These are phyloP conservation scores for Motacilla tschutschensis DNA, from an alignment of 2,113 vertebrate species.

Conservation along the genomic window DNA sequence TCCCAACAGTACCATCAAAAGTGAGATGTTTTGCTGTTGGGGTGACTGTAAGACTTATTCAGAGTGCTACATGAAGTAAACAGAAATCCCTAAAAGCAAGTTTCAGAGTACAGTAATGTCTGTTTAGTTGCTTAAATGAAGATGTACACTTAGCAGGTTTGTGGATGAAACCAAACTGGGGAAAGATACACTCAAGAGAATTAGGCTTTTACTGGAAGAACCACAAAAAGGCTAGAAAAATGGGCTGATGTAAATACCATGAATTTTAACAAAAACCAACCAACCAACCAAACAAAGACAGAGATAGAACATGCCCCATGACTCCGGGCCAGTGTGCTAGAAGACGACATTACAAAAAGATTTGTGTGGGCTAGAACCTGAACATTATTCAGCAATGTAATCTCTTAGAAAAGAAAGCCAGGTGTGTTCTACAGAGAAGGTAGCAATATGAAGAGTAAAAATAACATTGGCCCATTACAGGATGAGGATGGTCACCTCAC, in stretches of 20 bases:
- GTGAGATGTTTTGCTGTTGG: background rate
- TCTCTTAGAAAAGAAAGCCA: background rate
- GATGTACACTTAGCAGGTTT: background rate
- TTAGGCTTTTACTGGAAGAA: background rate
- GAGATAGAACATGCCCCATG: background rate
- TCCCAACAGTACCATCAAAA: background rate
- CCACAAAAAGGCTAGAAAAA: background rate
- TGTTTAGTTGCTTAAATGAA: background rate
- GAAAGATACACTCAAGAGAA: background rate
- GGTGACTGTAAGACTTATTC: background rate
- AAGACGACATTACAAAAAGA: background rate
- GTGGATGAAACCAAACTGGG: background rate
- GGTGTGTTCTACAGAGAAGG: background rate
- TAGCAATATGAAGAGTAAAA: fast-evolving
- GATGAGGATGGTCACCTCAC: background rate
- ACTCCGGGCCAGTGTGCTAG: background rate
- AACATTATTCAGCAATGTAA: background rate
- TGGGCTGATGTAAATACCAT: background rate
- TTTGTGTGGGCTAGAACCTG: background rate
- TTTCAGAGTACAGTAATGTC: background rate
- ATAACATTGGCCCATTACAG: background rate
- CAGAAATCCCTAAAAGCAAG: background rate
- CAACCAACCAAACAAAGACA: background rate
- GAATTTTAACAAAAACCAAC: background rate
- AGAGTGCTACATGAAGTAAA: background rate